Evolutionary conservation across 2,888 invertebrate species (phyloP).

Genomic region (Eretmocerus hayati): DNA sequence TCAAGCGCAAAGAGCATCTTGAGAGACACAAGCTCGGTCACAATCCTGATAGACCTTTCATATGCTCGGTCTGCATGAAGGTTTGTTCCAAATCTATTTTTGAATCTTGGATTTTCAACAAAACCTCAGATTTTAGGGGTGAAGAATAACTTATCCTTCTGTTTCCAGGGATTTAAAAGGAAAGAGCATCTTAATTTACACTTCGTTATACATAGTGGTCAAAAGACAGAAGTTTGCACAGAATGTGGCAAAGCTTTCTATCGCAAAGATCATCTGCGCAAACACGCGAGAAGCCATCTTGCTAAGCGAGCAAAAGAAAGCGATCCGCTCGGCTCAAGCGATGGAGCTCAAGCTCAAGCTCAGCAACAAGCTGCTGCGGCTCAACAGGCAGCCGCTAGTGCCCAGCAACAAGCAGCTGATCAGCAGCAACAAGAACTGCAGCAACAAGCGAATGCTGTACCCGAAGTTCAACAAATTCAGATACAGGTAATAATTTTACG

Average conservation of each 20-base stretch:
- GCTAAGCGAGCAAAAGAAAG: conserved; percentile 65
- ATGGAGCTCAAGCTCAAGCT: conserved; percentile 32
- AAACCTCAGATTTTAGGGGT: background rate
- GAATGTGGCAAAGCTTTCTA: conserved; percentile 75
- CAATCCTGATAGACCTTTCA: conserved; percentile 73
- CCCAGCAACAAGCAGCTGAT: conserved; percentile 29
- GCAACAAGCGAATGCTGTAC: conserved; percentile 29
- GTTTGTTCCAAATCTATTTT: conserved; percentile 1
- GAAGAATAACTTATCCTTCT: too few species aligned
- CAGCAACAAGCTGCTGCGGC: conserved; percentile 30
- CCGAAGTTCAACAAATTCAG: conserved; percentile 31
- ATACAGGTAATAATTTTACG: conserved; percentile 43
- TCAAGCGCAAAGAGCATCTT: conserved; percentile 72
- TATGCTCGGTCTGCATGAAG: conserved; percentile 70
- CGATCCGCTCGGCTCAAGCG: conserved; percentile 45
- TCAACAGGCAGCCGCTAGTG: conserved; percentile 26
- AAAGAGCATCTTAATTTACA: conserved; percentile 78
- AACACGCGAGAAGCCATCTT: conserved; percentile 71
- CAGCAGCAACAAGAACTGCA: conserved; percentile 30
- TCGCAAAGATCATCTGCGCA: conserved; percentile 72
- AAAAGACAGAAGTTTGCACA: conserved; percentile 71
- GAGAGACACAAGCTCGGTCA: conserved; percentile 74
- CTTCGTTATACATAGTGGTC: conserved; percentile 77
- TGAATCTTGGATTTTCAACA: background rate
- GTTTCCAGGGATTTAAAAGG: conserved; percentile 56